Conservation (phyloP, 2,888 invertebrate species). For the Rhyacophila evoluta region DNA sequence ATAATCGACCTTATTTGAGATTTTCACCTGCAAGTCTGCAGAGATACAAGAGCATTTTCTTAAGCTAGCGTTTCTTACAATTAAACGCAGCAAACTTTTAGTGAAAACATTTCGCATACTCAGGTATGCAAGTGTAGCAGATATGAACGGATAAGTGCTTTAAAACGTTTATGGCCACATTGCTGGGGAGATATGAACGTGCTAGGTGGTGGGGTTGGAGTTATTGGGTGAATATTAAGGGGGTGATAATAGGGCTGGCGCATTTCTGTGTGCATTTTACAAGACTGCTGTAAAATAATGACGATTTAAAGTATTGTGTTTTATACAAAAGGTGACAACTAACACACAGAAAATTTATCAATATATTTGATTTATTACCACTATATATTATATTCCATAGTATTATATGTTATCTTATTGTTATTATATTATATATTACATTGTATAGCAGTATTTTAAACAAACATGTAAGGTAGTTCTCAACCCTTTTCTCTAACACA, state of each 20-base stretch:
- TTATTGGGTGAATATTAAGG: neutral
- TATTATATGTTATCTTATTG: no score
- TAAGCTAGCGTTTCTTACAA: conserved; percentile 41
- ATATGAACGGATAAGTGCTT: conserved; percentile 49
- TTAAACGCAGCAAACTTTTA: conserved; percentile 46
- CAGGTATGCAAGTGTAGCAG: conserved; percentile 37
- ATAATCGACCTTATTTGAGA: conserved; percentile 33
- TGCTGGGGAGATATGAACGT: conserved; percentile 46
- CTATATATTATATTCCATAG: no score
- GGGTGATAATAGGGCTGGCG: neutral
- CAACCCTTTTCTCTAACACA: no score
- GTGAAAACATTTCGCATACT: conserved; percentile 40
- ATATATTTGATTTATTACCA: no score
- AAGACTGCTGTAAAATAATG: neutral
- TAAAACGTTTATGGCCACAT: conserved; percentile 53
- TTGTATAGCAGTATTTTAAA: no score
- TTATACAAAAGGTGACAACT: no score
- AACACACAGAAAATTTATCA: no score
- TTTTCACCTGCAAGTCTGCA: conserved; percentile 35
- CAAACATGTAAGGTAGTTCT: no score
- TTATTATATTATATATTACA: no score
- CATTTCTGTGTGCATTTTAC: neutral
- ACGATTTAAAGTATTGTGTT: no score
- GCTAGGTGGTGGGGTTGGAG: neutral
- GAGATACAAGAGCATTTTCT: conserved; percentile 42